A percentile compares a stretch with the other conserved stretches of the same genome.
phyloP scores from a whole-genome alignment of 1,140 invertebrate species.

The Spodoptera frugiperda region DNA sequence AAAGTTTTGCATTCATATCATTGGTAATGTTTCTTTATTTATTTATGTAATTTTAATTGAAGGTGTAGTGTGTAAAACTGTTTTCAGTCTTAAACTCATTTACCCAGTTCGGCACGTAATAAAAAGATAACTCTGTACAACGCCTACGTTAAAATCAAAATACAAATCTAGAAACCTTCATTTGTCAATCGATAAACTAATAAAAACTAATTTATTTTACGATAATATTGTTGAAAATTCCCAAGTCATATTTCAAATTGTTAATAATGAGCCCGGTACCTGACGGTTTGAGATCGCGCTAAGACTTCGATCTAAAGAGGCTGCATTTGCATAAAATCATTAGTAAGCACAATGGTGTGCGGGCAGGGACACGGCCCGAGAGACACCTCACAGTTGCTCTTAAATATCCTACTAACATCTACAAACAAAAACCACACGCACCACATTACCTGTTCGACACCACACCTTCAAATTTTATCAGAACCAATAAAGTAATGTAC shows the following conservation, averaged over 20 bases:
- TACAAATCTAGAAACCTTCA: neutral
- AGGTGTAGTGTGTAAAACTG: too few relatives aligned
- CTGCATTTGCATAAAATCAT: conserved; percentile 86
- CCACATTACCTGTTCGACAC: conserved; percentile 59
- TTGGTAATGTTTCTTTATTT: neutral
- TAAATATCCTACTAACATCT: conserved; percentile 64
- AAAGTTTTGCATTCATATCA: conserved; percentile 6
- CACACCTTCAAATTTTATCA: neutral
- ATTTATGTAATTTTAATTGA: too few relatives aligned
- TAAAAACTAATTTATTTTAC: conserved; percentile 47
- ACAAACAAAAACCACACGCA: conserved; percentile 34
- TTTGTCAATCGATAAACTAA: conserved; percentile 44
- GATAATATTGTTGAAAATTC: conserved; percentile 76
- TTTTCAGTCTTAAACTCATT: too few relatives aligned
- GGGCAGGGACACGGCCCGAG: conserved; percentile 81
- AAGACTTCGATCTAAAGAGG: conserved; percentile 85
- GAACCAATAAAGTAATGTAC: conserved; percentile 61
- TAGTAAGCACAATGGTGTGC: conserved; percentile 85
- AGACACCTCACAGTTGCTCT: conserved; percentile 77
- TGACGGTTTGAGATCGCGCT: conserved; percentile 85
- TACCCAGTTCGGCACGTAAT: too few relatives aligned
- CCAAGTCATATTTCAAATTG: conserved; percentile 84
- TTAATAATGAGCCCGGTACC: conserved; percentile 85
- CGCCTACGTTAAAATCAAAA: conserved; percentile 5
- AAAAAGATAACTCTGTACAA: too few relatives aligned